Percentiles rank a stretch among this genome's conserved stretches.
These are phyloP conservation scores for Aphis craccivora DNA, from an alignment of 1,140 invertebrate genomes.

Conservation along the genomic window DNA sequence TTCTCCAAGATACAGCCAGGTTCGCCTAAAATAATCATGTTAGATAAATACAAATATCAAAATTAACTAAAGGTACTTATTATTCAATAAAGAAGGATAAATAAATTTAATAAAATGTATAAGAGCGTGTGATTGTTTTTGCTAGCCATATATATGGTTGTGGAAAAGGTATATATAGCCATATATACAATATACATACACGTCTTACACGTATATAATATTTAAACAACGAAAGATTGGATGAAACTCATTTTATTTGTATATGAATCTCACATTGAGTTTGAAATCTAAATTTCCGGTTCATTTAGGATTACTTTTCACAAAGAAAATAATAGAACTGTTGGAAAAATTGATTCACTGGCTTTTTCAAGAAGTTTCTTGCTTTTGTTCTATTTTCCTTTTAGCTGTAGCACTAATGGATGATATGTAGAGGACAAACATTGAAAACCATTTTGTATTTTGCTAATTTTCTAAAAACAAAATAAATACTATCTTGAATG, in stretches of 20 bases:
- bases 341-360: not conserved
- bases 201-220: not conserved
- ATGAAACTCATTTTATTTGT: constrained; percentile 16
- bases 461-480: not conserved
- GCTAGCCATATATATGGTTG: not conserved
- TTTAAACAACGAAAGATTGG: not conserved
- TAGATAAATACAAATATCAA: not conserved
- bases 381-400: not conserved
- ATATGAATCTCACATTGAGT: not conserved
- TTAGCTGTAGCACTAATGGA: constrained; percentile 5
- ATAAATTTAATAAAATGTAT: constrained; percentile 19
- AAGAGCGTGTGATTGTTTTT: not conserved
- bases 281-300: not conserved
- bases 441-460: constrained; percentile 1
- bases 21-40: not conserved
- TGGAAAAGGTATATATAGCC: not conserved
- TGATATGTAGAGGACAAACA: not conserved
- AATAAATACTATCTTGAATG: not conserved
- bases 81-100: not conserved
- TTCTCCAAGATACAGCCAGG: not conserved
- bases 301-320: not conserved
- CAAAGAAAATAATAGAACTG: not conserved
- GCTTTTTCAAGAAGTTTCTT: not conserved
- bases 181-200: not conserved
- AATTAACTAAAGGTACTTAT: not conserved